Base-by-base conservation (phyloP, 2,113 vertebrate genomes). In the Corythaixoides concolor region DNA sequence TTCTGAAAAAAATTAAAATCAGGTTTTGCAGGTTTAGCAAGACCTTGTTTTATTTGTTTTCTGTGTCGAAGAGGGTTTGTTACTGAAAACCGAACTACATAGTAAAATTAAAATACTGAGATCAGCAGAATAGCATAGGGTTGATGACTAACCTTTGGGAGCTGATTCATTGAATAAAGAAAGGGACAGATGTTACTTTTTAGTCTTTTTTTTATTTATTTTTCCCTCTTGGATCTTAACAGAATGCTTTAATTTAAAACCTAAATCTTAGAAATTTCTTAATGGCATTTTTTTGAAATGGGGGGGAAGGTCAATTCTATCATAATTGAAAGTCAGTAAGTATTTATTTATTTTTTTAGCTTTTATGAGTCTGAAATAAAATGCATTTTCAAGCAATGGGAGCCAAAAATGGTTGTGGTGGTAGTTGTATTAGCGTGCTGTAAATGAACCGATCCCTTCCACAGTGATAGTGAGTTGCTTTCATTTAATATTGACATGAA, bases 131-230 rank as follows among this genome's bases (percentile, higher is more conserved):
- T 95, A 87, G 85, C 52, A 74, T 89, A 87, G 59, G 73, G 84
- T 90, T 97, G 97, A 82, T 94, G 53, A 91, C 88, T 97, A 75
- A 97, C 90, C 95, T 95, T 80, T 97, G 97, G 96, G 95, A 97
- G 88, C 91, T 94, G 93, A 97, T 90, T 96, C 86, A 90, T 28
- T 93, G 33, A 72, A 76, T 91, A 91, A 93, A 93, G 85, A 88
- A 89, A 86, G 49, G 92, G 88, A 86, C 91, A 97, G 90, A 75
- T 88, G 95, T 69, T 92, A 49, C 77, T 60, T 91, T 88, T 94
- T 64, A 76, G 89, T 96, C 52, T 84, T 92, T 70, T 88, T 72
- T 89, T 97, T 60, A 50, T 60, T 89, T 94, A 92, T 66, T 74
- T 78, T 75, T 53, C 88, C 84, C 85, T 67, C 45, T 79, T 82